Base-by-base conservation (phyloP, 2,888 invertebrate genomes). In the Oxyteleia sp. region DNA sequence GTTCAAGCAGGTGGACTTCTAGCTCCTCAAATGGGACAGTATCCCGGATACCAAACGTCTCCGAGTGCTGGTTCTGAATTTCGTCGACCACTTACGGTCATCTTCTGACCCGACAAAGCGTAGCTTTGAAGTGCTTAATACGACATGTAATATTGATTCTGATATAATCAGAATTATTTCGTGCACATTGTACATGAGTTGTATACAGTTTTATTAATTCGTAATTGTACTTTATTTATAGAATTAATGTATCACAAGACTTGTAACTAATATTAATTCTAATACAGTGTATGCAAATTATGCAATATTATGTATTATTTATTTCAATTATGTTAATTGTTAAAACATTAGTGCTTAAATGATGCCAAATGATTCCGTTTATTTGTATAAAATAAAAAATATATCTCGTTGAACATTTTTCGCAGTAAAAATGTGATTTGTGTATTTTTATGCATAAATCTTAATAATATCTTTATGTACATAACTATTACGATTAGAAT, bases 21-120 rank as follows among this genome's bases (percentile, higher is more conserved):
- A 0, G 94, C 95, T 23, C 94, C 96, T n/a, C 94, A 95, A 20
- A 95, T 96, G 95, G 95, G 95, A 0, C 96, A 96, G 87, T 96
- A 96, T 88, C 95, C 95, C 0, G 94, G 94, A 47, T 95, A 95
- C 79, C 94, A 95, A 0, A 94, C 95, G 63, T 91, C 94, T 2
- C 93, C 94, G 0, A 94, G 94, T 4, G 93, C 94, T 51, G 95
- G 95, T 29, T 94, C 95, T 49, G 96, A 97, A 92, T 90, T 96
- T 92, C 94, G 96, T 88, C 94, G 96, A 91, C 97, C 97, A 0
- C 93, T 97, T 15, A 96, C 96, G 57, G 96, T 97, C 88, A 96
- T 97, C 95, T 96, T 97, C 95, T 97, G 96, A 97, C 96, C 96
- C 95, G 96, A 96, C 90, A 93, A 94, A 90, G 90, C 91, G 75